These are phyloP conservation scores for Hemibagrus wyckioides DNA, from an alignment of 2,113 vertebrate species.

Conservation along the genomic window DNA sequence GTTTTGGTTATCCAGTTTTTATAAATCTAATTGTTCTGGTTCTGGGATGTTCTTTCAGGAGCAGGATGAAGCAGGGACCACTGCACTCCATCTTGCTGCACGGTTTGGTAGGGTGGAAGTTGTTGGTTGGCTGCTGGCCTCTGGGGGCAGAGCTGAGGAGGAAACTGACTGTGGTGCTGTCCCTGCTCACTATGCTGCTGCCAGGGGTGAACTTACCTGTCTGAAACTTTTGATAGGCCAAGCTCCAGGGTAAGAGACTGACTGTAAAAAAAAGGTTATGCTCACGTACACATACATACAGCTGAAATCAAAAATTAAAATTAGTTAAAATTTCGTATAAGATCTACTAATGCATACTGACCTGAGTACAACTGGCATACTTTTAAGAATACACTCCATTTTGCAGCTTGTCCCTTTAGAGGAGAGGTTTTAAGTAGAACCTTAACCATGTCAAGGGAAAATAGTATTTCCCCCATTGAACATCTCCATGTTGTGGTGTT, in stretches of 20 bases:
- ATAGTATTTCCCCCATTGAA: not conserved
- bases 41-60: constrained; percentile 65
- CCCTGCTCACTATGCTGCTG: constrained; percentile 82
- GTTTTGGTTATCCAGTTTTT: not conserved
- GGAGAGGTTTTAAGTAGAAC: not conserved
- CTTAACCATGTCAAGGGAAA: not conserved
- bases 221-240: constrained; percentile 75
- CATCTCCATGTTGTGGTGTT: not conserved
- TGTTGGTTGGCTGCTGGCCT: constrained; percentile 71
- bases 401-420: not conserved
- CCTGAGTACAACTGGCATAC: not conserved
- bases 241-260: constrained; percentile 68
- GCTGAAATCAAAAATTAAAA: not conserved
- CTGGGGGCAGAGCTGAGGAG: constrained; percentile 64
- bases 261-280: not conserved
- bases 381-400: not conserved
- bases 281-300: not conserved
- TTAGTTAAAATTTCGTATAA: not conserved
- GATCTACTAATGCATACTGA: not conserved
- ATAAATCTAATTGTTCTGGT: not conserved
- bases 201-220: constrained; percentile 78
- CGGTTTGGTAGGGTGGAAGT: constrained; percentile 75
- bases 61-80: constrained; percentile 75
- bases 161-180: constrained; percentile 78
- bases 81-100: constrained; percentile 79